phyloP scores from a whole-genome alignment of 2,888 invertebrate genomes.

The Parnassius orleans region DNA sequence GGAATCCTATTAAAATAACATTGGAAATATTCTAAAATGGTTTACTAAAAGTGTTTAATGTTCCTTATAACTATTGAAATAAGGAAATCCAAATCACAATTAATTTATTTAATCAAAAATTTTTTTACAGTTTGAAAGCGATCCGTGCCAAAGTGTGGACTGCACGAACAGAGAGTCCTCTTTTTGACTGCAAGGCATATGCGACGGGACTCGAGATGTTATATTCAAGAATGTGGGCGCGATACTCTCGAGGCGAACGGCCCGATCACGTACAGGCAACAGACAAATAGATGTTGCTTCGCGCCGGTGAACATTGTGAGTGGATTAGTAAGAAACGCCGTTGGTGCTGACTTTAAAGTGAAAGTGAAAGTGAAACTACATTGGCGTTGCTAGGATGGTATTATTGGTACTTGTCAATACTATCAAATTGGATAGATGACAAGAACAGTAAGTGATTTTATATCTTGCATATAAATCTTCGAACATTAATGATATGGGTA shows the following conservation, averaged over 20 bases:
- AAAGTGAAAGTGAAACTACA: slow-evolving; percentile 21
- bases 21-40: no score
- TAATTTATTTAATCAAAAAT: neutral
- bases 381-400: slow-evolving; percentile 1
- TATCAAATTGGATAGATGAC: neutral
- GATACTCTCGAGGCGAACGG: slow-evolving; percentile 87
- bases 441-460: neutral
- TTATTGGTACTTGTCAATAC: slow-evolving; percentile 4
- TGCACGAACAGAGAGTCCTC: slow-evolving; percentile 92
- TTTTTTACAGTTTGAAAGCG: slow-evolving; percentile 86
- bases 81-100: neutral
- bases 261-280: slow-evolving; percentile 88
- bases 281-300: slow-evolving; percentile 53
- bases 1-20: no score
- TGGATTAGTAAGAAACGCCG: slow-evolving; percentile 43
- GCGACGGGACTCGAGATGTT: slow-evolving; percentile 95
- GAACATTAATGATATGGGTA: neutral
- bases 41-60: neutral
- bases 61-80: neutral
- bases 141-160: slow-evolving; percentile 98
- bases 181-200: slow-evolving; percentile 97
- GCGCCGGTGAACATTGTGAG: slow-evolving; percentile 16
- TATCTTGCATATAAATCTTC: neutral
- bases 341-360: slow-evolving; percentile 39
- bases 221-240: slow-evolving; percentile 95